Percentiles rank a stretch among this genome's conserved stretches.
These are phyloP conservation scores for Siniperca obscura DNA, from an alignment of 2,797 vertebrate genomes.

Conservation along the genomic window DNA sequence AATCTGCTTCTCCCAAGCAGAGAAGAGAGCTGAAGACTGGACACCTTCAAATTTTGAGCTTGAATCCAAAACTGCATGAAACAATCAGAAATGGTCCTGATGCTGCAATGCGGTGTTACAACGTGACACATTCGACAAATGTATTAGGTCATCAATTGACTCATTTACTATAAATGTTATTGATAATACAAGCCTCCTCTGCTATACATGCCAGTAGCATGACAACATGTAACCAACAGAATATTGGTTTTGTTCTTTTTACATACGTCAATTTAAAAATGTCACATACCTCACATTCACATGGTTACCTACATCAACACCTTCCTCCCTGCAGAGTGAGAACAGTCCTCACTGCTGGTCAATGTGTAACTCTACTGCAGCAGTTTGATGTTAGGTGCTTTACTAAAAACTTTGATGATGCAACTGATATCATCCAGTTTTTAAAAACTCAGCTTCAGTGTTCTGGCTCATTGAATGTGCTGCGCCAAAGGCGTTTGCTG, in stretches of 20 bases:
- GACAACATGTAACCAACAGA: background rate
- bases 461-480: background rate
- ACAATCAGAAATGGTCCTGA: constrained; percentile 20
- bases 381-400: constrained; percentile 4
- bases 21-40: constrained; percentile 63
- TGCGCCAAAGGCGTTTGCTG: background rate
- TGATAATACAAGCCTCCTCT: background rate
- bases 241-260: background rate
- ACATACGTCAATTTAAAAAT: background rate
- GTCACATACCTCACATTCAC: background rate
- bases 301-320: background rate
- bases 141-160: background rate
- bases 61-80: constrained; percentile 4
- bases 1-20: constrained; percentile 74
- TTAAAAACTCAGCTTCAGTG: background rate
- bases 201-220: background rate
- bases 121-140: background rate
- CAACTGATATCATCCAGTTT: background rate
- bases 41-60: constrained; percentile 67
- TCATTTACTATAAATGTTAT: background rate
- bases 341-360: background rate
- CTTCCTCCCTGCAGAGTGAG: background rate
- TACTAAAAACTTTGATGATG: background rate
- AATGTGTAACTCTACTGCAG: background rate
- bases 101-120: background rate